Evolutionary conservation across 1,140 invertebrate species (phyloP), one percentile per base, ranked within the genome.

Genomic region (Drosophila sulfurigaster): DNA sequence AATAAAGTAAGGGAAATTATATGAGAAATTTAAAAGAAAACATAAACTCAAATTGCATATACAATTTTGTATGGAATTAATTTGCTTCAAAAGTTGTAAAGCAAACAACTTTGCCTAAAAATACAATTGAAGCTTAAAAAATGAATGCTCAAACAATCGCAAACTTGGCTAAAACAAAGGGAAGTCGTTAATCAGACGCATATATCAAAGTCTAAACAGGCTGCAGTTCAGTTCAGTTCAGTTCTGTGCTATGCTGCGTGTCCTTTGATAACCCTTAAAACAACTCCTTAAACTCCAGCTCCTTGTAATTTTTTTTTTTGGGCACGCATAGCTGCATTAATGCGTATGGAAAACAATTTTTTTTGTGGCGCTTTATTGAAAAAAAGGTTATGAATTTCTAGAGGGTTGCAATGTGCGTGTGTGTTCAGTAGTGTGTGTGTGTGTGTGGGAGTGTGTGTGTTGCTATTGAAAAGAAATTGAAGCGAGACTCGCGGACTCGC

Each of bases 291-390:
- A n/a, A 25, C 16, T 41, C 35, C 56, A 35, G 30, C 35, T 15
- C n/a, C 32, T 58, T 38, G 7, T 38, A 25, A 25, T 38, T 38
- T 38, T 38, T 7, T 38, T 35, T 35, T 38, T 38, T 15, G 5
- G 49, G 46, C 41, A 88, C 83, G 83, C 83, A 88, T 81, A 81
- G 83, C 83, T 88, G 83, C 83, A 88, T 88, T 88, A 88, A 88
- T 88, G 83, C 83, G 83, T 89, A 88, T 88, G 80, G 85, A 88
- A 89, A 89, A 89, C 80, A 88, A 75, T 81, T 78, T 85, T 85
- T 83, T 78, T 75, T 66, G 20, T 57, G 48, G 15, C 28, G 52
- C 15, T 43, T 54, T 66, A 62, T 45, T 16, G 45, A 16, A 62
- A 76, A 74, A 75, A 73, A 72, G 56, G 16, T 71, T 74, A 78